Base-by-base conservation (phyloP, 2,113 vertebrate species). In the Petaurus breviceps region DNA sequence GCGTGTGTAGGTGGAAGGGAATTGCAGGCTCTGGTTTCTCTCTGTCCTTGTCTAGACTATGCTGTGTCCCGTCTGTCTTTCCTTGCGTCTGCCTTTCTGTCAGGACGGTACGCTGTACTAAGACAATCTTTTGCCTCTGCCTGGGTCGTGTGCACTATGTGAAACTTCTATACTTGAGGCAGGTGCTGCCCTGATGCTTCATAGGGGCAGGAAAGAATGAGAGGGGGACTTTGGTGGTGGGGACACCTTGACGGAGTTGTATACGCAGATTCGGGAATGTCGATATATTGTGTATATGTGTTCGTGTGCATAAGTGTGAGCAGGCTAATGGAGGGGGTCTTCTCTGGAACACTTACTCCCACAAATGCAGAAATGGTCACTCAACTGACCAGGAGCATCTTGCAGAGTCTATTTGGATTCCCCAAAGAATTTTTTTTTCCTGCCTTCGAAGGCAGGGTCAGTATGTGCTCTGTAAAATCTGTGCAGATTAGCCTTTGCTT, bases 191-290 rank as follows among this genome's bases (percentile, higher is more conserved):
- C 19, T 16, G 68, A 43, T 23, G n/a, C 14, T 43, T 16, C 68
- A 84, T 49, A 43, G n/a, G 16, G 68, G 68, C 16, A 84, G 68
- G n/a, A 84, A 84, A 84, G 37, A 43, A 84, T 43, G 68, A 84
- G n/a, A 84, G 19, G 14, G 6, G 37, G 6, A 28, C 43, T 0
- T 84, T 96, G 90, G 96, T 97, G 53, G 95, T 95, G 8, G 97
- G 98, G 3, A 91, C 96, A 51, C 98, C 97, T 2, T 97, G 97
- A 51, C 97, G 97, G 94, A 97, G 97, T 43, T 98, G 94, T 95
- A 95, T 0, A 26, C 77, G 91, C 95, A 96, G 91, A 91, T 95
- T 26, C 96, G 96, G 50, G 12, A 16, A 31, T 68, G 61, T n/a
- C 1, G 16, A 16, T 68, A 16, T 68, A 31, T 11, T 61, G 57